Evolutionary conservation across 2,888 invertebrate genomes (phyloP).

Genomic region (Uloborus plumipes): DNA sequence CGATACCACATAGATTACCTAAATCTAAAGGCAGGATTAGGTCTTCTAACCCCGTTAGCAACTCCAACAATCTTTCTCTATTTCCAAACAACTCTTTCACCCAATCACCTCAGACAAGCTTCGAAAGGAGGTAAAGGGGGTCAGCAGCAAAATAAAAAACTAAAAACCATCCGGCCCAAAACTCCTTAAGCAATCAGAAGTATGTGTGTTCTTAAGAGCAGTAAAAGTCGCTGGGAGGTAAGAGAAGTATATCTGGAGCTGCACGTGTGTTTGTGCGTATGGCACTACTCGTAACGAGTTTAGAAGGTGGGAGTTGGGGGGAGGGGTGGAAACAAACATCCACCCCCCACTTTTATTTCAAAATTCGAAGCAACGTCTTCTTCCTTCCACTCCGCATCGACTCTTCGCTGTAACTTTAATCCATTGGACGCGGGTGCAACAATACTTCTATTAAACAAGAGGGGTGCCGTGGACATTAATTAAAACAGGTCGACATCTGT

Average conservation of each 20-base stretch:
- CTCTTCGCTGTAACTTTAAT: conserved; percentile 54
- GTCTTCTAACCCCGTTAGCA: no score
- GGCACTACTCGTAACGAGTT: conserved; percentile 36
- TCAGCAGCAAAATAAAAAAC: conserved; percentile 41
- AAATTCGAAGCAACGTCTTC: conserved; percentile 34
- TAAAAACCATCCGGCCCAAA: conserved; percentile 13
- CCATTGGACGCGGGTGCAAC: conserved; percentile 56
- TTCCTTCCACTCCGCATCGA: conserved; percentile 17
- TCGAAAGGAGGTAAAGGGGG: background rate
- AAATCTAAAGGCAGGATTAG: no score
- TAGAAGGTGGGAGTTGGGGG: conserved; percentile 12
- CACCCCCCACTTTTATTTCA: conserved; percentile 48
- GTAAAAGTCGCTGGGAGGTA: conserved; percentile 15
- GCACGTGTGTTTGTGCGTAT: conserved; percentile 11
- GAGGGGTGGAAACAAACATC: conserved; percentile 2
- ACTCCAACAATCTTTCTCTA: background rate
- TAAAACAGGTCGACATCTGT: conserved; percentile 65
- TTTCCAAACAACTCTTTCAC: conserved; percentile 8
- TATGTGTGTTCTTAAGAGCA: conserved; percentile 56
- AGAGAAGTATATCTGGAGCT: conserved; percentile 14
- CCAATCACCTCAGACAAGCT: conserved; percentile 3
- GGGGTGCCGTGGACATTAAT: conserved; percentile 64
- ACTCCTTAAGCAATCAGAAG: conserved; percentile 58
- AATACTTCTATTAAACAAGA: conserved; percentile 65
- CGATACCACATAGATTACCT: no score